phyloP scores from a whole-genome alignment of 1,140 invertebrate genomes.

The Kradibia gibbosae region DNA sequence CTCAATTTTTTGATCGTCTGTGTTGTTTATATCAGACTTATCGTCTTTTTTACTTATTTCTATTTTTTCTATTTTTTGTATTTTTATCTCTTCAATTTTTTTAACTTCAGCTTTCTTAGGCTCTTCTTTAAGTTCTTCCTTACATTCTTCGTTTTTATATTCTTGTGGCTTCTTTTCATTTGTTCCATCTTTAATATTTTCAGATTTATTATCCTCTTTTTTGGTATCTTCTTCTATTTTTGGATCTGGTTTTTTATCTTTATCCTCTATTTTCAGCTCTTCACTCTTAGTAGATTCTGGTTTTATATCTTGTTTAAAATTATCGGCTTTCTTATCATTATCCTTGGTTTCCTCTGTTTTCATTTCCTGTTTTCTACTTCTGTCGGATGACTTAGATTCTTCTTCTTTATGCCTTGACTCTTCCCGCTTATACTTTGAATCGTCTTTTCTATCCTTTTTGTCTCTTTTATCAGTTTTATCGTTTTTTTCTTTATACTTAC shows the following conservation, averaged over 20 bases:
- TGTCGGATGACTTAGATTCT: conserved; percentile 50
- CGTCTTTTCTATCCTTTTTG: conserved; percentile 55
- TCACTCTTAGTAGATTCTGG: conserved; percentile 33
- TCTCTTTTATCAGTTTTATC: conserved; percentile 56
- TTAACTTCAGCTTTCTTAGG: conserved; percentile 12
- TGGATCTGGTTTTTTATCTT: conserved; percentile 51
- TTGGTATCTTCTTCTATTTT: conserved; percentile 21
- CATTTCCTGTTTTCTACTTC: conserved; percentile 42
- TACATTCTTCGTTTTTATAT: conserved; percentile 29
- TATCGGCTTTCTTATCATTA: conserved; percentile 51
- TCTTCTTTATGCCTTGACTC: conserved; percentile 49
- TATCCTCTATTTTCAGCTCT: conserved; percentile 40
- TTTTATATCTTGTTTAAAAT: conserved; percentile 41
- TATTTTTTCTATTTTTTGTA: conserved; percentile 26
- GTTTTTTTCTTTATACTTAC: conserved; percentile 55
- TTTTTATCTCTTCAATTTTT: conserved; percentile 32
- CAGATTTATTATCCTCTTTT: conserved; percentile 14
- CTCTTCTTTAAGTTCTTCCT: conserved; percentile 35
- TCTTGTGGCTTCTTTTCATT: conserved; percentile 13
- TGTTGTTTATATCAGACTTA: conserved; percentile 20
- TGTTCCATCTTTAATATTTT: conserved; percentile 27
- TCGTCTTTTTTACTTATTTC: conserved; percentile 36
- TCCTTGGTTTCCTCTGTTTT: conserved; percentile 50
- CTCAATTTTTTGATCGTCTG: conserved; percentile 34
- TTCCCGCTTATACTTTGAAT: conserved; percentile 52